These are phyloP conservation scores for Danaus melanippus DNA, from an alignment of 1,140 invertebrate species.

Conservation along the genomic window DNA sequence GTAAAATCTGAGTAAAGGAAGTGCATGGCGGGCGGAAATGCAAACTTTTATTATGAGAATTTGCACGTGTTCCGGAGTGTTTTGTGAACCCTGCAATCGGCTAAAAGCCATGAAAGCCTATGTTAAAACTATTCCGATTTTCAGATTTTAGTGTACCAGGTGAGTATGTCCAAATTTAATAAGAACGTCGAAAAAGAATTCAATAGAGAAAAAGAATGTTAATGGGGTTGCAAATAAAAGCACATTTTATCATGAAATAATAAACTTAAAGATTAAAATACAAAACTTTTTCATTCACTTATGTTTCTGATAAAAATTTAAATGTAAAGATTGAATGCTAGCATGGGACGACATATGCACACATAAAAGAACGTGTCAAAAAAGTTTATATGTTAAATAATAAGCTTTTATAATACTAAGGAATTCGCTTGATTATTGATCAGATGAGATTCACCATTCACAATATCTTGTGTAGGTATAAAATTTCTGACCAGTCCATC, in stretches of 20 bases:
- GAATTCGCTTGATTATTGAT: not conserved
- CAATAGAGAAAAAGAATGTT: not conserved
- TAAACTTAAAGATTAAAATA: no score
- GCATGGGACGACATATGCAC: no score
- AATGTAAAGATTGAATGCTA: no score
- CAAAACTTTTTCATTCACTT: no score
- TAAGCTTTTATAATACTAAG: not conserved
- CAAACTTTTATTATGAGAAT: conserved; percentile 68
- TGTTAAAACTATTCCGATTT: conserved; percentile 42
- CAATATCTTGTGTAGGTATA: no score
- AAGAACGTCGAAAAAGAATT: not conserved
- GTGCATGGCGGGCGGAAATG: conserved; percentile 69
- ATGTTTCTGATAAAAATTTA: no score
- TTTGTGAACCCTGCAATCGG: conserved; percentile 54
- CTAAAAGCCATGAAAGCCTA: conserved; percentile 46
- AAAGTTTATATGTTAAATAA: no score
- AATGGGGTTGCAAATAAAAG: no score
- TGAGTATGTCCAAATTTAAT: conserved; percentile 5
- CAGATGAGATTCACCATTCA: no score
- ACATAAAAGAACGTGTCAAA: no score
- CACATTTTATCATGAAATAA: no score
- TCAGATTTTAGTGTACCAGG: conserved; percentile 28
- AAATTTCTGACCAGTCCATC: conserved; percentile 12
- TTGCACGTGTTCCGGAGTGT: conserved; percentile 67
- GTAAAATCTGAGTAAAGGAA: conserved; percentile 68